Percentiles rank a stretch among this genome's conserved stretches.
phyloP scores from a whole-genome alignment of 2,113 vertebrate genomes.

The Helogale parvula region DNA sequence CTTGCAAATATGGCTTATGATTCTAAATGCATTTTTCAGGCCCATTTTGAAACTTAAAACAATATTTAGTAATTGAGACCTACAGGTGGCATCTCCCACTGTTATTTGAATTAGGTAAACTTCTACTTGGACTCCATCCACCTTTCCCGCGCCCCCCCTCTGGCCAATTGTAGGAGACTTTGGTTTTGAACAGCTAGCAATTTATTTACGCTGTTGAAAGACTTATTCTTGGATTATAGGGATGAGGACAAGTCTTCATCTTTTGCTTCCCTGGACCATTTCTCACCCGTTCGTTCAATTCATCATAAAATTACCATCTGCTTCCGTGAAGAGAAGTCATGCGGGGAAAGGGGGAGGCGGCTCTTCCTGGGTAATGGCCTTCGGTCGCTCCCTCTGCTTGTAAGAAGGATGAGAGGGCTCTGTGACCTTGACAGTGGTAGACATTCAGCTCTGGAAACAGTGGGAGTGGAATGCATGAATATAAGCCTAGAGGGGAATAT shows the following conservation, averaged over 20 bases:
- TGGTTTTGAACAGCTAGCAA: neutral
- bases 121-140: neutral
- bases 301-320: conserved; percentile 13
- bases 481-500: neutral
- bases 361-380: neutral
- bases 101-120: neutral
- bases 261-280: conserved; percentile 32
- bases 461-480: neutral
- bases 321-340: neutral
- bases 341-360: neutral
- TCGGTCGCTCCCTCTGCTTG: neutral
- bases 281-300: neutral
- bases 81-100: neutral
- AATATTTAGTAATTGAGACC: neutral
- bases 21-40: neutral
- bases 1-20: neutral
- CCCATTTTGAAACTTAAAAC: neutral
- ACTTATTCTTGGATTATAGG: conserved; percentile 44
- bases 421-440: neutral
- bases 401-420: neutral
- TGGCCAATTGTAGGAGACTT: neutral
- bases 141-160: neutral
- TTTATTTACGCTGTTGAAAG: neutral
- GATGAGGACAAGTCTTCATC: neutral
- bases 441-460: neutral